Conservation (phyloP, 2,113 vertebrate genomes). For the Lichenostomus cassidix region DNA sequence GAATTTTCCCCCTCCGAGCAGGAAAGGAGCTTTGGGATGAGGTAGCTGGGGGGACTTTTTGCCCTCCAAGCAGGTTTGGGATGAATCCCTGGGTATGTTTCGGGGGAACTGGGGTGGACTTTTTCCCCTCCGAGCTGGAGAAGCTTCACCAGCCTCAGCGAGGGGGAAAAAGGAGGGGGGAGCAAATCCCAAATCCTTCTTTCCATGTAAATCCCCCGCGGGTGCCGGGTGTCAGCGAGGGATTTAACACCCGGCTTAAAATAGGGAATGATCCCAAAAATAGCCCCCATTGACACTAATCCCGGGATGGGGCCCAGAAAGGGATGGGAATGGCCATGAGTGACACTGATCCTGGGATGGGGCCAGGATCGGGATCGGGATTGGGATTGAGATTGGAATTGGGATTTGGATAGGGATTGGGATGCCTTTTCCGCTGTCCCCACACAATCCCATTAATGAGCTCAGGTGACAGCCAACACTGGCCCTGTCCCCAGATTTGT, state of each 20-base stretch:
- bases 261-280: neutral
- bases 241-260: neutral
- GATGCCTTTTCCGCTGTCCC: neutral
- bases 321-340: neutral
- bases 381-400: neutral
- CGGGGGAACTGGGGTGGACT: neutral
- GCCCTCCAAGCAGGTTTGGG: too few relatives aligned
- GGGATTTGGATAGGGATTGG: neutral
- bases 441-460: fast-evolving
- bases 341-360: neutral
- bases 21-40: too few relatives aligned
- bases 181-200: neutral
- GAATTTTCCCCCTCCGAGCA: too few relatives aligned
- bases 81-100: neutral
- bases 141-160: fast-evolving
- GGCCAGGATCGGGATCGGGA: neutral
- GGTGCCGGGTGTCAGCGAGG: neutral
- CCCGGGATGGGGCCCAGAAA: neutral
- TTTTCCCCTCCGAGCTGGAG: neutral
- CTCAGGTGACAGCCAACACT: fast-evolving
- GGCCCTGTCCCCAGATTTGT: neutral
- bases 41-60: too few relatives aligned
- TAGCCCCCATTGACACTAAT: neutral
- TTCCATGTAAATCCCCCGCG: neutral
- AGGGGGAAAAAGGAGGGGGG: neutral